A percentile compares a stretch with the other conserved stretches of the same genome.
These are phyloP conservation scores for Tarsius wallacei DNA, from an alignment of 2,797 vertebrate genomes.

Conservation along the genomic window DNA sequence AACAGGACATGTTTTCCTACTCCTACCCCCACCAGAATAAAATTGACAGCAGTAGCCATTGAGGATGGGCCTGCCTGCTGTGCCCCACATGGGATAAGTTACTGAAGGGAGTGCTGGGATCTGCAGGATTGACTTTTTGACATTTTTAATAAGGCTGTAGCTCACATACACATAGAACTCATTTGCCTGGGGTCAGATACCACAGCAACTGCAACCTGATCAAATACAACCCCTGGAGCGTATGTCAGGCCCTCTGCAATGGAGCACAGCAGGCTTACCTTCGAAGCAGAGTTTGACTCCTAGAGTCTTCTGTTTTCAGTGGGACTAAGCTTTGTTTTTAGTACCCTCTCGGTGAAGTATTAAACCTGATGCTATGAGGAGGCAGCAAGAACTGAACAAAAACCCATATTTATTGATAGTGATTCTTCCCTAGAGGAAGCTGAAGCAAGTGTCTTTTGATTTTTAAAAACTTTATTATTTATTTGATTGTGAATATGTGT, in stretches of 20 bases:
- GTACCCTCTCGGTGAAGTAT: not conserved
- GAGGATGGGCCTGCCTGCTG: constrained; percentile 9
- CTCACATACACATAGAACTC: not conserved
- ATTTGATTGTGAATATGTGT: constrained; percentile 11
- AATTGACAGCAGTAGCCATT: not conserved
- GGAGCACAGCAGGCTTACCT: not conserved
- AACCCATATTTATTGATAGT: not conserved
- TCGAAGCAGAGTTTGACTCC: not conserved
- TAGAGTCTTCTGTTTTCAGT: not conserved
- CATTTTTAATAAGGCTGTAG: constrained; percentile 31
- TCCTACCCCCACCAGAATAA: not conserved
- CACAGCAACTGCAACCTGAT: not conserved
- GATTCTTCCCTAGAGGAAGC: not conserved
- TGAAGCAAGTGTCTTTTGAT: not conserved
- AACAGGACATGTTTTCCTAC: not conserved
- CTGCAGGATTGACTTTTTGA: constrained; percentile 27
- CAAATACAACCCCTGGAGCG: not conserved
- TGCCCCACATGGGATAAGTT: not conserved
- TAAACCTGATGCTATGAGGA: not conserved
- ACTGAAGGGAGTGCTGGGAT: not conserved
- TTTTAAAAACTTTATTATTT: not conserved
- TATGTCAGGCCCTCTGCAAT: not conserved
- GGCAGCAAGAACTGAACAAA: not conserved
- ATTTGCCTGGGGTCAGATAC: not conserved
- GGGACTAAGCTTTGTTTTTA: not conserved